These are phyloP conservation scores for Xylota segnis DNA, from an alignment of 2,888 invertebrate genomes.

Conservation along the genomic window DNA sequence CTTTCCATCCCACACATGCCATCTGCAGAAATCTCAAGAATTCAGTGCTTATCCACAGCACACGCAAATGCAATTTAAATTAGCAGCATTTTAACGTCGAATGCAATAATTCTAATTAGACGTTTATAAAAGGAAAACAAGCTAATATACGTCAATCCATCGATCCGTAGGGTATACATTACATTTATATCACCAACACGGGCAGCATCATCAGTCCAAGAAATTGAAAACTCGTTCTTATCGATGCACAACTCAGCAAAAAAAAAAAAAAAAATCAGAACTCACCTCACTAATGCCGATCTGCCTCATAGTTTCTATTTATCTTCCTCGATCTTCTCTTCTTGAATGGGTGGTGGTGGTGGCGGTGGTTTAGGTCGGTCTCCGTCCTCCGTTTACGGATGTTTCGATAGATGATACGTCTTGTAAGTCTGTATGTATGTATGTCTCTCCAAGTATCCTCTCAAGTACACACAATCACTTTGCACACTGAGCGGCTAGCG, in stretches of 20 bases:
- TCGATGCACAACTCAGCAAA: constrained; percentile 54
- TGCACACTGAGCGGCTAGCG: constrained; percentile 43
- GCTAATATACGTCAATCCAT: constrained; percentile 28
- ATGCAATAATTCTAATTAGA: constrained; percentile 25
- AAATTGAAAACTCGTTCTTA: constrained; percentile 66
- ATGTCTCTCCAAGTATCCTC: constrained; percentile 32
- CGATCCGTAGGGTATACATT: constrained; percentile 50
- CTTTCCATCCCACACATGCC: constrained; percentile 6
- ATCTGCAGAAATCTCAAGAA: not conserved
- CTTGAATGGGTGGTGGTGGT: constrained; percentile 10
- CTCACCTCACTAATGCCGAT: constrained; percentile 74
- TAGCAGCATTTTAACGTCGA: constrained; percentile 1
- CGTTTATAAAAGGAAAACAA: not conserved
- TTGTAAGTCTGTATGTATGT: not conserved
- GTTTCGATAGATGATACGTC: constrained; percentile 34
- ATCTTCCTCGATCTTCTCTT: constrained; percentile 45
- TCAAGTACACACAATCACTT: constrained; percentile 35
- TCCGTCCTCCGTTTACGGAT: constrained; percentile 45
- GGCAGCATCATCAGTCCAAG: constrained; percentile 34
- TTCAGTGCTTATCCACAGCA: not conserved
- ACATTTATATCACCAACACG: constrained; percentile 8
- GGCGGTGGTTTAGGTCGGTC: not conserved
- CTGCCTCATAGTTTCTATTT: constrained; percentile 73
- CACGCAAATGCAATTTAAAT: constrained; percentile 20
- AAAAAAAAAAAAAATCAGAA: constrained; percentile 27